These are phyloP conservation scores for Acanthosoma haemorrhoidale DNA, from an alignment of 2,888 invertebrate genomes.

Conservation along the genomic window DNA sequence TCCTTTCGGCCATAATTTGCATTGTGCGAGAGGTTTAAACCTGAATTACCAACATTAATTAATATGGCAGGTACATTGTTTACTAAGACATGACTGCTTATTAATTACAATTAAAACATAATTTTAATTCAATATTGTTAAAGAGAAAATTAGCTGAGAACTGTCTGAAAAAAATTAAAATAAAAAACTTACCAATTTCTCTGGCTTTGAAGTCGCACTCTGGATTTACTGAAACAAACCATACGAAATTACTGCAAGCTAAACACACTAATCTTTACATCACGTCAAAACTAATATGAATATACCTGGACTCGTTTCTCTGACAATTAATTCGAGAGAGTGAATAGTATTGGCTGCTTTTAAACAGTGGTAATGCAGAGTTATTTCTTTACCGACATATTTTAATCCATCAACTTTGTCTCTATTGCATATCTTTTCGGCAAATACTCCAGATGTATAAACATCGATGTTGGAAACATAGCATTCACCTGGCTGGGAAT, in stretches of 20 bases:
- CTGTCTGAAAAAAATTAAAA: no score
- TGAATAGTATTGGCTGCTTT: neutral
- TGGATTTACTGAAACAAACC: conserved; percentile 1
- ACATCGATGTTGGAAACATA: neutral
- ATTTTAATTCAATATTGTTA: no score
- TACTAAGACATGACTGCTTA: no score
- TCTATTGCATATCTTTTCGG: neutral
- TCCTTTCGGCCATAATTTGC: no score
- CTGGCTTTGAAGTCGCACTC: neutral
- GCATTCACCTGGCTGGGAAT: neutral
- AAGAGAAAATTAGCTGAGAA: no score
- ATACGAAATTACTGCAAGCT: neutral
- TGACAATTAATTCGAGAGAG: neutral
- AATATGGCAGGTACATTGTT: no score
- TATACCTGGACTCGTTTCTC: conserved; percentile 11
- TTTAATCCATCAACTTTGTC: neutral
- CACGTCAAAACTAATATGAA: neutral
- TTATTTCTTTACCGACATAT: neutral
- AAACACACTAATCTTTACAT: neutral
- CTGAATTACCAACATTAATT: no score
- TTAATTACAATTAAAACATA: no score
- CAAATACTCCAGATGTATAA: neutral
- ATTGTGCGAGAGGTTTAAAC: no score
- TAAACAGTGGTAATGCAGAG: neutral
- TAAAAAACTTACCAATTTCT: conserved; percentile 1